Conservation (phyloP, 2,113 vertebrate genomes). For the Crotophaga sulcirostris region DNA sequence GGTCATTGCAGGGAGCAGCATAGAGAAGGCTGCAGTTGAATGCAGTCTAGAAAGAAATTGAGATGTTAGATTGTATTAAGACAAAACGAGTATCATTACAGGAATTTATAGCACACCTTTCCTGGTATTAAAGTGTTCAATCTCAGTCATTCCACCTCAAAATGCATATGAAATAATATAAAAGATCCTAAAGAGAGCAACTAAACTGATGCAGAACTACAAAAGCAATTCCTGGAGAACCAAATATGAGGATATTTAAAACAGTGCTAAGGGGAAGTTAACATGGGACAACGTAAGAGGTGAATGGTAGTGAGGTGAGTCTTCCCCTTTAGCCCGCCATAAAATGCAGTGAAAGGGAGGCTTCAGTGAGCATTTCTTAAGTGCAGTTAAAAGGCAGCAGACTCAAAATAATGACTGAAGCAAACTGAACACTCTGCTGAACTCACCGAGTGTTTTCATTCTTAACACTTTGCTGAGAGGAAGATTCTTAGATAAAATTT, state of each 20-base stretch:
- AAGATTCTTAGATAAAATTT: background rate
- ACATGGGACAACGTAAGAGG: background rate
- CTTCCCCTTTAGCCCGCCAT: background rate
- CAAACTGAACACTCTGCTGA: background rate
- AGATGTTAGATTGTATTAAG: constrained; percentile 48
- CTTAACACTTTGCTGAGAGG: background rate
- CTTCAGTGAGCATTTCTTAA: background rate
- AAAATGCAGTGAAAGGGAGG: background rate
- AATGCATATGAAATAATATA: background rate
- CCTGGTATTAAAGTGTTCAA: constrained; percentile 5
- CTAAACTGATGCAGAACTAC: constrained; percentile 23
- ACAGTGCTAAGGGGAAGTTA: constrained; percentile 2
- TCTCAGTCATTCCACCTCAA: constrained; percentile 6
- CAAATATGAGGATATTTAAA: constrained; percentile 23
- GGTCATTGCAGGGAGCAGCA: constrained; percentile 11
- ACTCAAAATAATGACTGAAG: background rate
- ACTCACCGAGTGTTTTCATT: background rate
- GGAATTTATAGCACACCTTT: constrained; percentile 10
- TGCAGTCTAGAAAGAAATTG: constrained; percentile 45
- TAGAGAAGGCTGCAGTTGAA: constrained; percentile 2
- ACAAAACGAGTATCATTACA: constrained; percentile 28
- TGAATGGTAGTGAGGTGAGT: background rate
- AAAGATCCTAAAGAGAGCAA: background rate
- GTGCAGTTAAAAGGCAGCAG: background rate
- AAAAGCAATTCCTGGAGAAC: constrained; percentile 2